Percentiles rank a stretch among this genome's conserved stretches.
These are phyloP conservation scores for Microcebus ravelobensis DNA, from an alignment of 2,113 vertebrate species.

Conservation along the genomic window DNA sequence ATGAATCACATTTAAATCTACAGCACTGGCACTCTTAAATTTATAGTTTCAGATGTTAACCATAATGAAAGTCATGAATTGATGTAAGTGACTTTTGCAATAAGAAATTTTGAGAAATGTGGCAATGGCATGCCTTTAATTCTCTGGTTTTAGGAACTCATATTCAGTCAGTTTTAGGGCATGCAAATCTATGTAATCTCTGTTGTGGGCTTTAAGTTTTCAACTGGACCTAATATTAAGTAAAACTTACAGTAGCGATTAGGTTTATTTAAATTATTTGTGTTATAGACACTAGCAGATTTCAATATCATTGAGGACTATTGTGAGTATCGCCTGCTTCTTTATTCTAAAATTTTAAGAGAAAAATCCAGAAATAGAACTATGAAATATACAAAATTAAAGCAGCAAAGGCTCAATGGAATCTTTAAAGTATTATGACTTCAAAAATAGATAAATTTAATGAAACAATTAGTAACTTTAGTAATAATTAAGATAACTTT, in stretches of 20 bases:
- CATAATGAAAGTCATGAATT: not conserved
- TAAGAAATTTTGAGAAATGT: not conserved
- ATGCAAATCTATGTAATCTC: not conserved
- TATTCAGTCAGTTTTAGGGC: not conserved
- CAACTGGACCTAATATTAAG: not conserved
- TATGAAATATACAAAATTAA: not conserved
- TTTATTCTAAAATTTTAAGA: not conserved
- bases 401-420: not conserved
- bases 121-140: not conserved
- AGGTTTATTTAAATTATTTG: not conserved
- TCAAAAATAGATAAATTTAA: not conserved
- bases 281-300: not conserved
- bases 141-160: not conserved
- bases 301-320: not conserved
- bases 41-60: not conserved
- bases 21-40: not conserved
- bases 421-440: not conserved
- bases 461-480: not conserved
- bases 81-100: not conserved
- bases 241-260: not conserved
- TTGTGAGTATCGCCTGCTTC: not conserved
- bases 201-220: not conserved
- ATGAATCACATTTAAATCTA: not conserved
- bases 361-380: not conserved
- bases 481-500: not conserved